Conservation (phyloP, 2,888 invertebrate species). For the Acanthoscelides obtectus region DNA sequence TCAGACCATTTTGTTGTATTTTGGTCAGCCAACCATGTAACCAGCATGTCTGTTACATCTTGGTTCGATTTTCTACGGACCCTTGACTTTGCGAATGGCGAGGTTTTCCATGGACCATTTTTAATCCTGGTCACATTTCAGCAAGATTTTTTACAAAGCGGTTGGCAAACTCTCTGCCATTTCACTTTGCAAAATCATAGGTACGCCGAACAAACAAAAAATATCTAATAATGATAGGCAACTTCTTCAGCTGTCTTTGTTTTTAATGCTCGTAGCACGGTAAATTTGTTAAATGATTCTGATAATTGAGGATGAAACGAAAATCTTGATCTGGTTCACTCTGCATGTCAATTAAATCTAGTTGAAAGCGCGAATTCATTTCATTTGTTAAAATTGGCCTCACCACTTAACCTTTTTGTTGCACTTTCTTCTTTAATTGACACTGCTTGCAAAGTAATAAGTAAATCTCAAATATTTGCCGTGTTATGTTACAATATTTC, state of each 20-base stretch:
- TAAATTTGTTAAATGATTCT: no score
- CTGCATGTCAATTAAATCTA: conserved; percentile 37
- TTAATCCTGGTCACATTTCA: conserved; percentile 5
- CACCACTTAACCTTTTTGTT: conserved; percentile 2
- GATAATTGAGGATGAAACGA: no score
- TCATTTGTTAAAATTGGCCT: conserved; percentile 1
- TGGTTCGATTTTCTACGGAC: no score
- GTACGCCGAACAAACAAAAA: no score
- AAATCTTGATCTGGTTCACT: conserved; percentile 29
- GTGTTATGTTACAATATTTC: conserved; percentile 2
- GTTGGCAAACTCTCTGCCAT: conserved; percentile 20
- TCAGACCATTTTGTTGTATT: no score
- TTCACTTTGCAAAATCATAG: no score
- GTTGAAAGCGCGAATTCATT: conserved; percentile 5
- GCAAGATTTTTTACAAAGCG: conserved; percentile 7
- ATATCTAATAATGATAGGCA: no score
- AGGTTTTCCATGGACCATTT: conserved; percentile 8
- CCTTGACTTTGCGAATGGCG: no score
- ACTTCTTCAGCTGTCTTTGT: no score
- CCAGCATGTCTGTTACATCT: conserved; percentile 8
- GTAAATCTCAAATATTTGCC: background rate
- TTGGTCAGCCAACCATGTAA: no score
- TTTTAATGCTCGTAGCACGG: no score
- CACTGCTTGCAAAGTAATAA: no score
- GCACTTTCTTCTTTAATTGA: conserved; percentile 1